A percentile compares a stretch with the other conserved stretches of the same genome.
Evolutionary conservation across 2,113 vertebrate species (phyloP).

Genomic region (Platichthys flesus): DNA sequence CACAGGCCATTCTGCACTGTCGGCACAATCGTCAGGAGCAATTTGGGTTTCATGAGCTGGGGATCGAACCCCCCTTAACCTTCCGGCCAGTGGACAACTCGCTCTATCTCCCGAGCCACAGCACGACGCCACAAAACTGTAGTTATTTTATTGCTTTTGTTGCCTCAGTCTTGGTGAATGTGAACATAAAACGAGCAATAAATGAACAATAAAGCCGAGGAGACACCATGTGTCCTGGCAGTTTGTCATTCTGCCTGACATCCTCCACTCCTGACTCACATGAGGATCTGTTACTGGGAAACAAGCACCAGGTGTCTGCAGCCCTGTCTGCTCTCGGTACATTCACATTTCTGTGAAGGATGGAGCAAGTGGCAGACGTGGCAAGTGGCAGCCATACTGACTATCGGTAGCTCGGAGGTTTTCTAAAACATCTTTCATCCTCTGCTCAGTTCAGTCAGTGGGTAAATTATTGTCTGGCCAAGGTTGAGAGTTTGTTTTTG

Average conservation of each 20-base stretch:
- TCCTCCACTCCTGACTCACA: constrained; percentile 6
- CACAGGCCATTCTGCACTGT: too few species aligned
- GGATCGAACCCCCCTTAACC: too few species aligned
- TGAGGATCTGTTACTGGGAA: constrained; percentile 17
- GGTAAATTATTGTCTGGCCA: neutral
- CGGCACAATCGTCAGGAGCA: too few species aligned
- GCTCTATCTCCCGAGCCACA: neutral
- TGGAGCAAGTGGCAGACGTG: constrained; percentile 6
- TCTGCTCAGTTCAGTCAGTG: neutral
- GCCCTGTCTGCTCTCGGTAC: constrained; percentile 1
- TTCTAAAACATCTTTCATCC: neutral
- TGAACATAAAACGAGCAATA: neutral
- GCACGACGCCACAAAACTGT: neutral
- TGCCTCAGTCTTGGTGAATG: neutral
- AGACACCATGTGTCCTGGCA: neutral
- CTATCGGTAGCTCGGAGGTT: neutral
- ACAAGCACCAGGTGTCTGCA: constrained; percentile 22
- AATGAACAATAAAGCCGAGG: constrained; percentile 11
- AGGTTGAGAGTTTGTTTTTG: constrained; percentile 26
- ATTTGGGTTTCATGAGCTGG: too few species aligned
- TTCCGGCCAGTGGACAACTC: too few species aligned
- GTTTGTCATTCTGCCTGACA: constrained; percentile 37
- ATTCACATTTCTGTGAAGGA: constrained; percentile 4
- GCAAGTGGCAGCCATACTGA: too few species aligned
- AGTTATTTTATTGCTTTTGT: neutral